Evolutionary conservation across 92 coral and sea anemone genomes (phyloP).

Genomic region (Actinostola sp.): DNA sequence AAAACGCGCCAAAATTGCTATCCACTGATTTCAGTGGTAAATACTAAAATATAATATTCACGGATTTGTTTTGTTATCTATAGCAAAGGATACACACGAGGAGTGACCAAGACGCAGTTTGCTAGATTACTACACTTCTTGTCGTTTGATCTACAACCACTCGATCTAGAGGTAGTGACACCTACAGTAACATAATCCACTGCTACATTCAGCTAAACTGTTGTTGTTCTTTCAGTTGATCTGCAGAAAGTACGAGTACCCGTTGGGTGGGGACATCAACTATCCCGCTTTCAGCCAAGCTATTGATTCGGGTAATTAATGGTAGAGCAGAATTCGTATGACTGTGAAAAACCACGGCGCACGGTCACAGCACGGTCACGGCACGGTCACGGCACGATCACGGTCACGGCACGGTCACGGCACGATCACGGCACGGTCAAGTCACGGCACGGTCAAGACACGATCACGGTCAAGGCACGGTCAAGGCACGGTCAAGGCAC

Average conservation of each 20-base stretch:
- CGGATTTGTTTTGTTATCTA: constrained; percentile 10
- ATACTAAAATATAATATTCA: too few relatives aligned
- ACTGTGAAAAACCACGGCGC: too few relatives aligned
- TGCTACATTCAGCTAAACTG: neutral
- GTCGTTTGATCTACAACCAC: constrained; percentile 82
- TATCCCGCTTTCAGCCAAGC: constrained; percentile 98
- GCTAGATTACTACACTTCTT: constrained; percentile 89
- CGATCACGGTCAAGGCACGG: too few relatives aligned
- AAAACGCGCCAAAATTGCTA: too few relatives aligned
- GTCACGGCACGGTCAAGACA: too few relatives aligned
- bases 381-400: neutral
- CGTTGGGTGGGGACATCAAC: constrained; percentile 95
- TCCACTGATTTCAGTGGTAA: too few relatives aligned
- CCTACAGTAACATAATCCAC: too few relatives aligned
- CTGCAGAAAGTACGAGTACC: constrained; percentile 94
- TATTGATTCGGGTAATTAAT: constrained; percentile 81
- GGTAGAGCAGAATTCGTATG: too few relatives aligned
- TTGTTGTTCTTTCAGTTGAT: constrained; percentile 61
- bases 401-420: neutral
- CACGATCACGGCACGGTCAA: too few relatives aligned
- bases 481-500: too few relatives aligned
- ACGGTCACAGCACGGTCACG: too few relatives aligned
- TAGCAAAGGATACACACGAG: constrained; percentile 98
- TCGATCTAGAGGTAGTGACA: constrained; percentile 88
- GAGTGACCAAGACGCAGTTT: constrained; percentile 94